Conservation (phyloP, 2,888 invertebrate species). For the Calameuta idolon region DNA sequence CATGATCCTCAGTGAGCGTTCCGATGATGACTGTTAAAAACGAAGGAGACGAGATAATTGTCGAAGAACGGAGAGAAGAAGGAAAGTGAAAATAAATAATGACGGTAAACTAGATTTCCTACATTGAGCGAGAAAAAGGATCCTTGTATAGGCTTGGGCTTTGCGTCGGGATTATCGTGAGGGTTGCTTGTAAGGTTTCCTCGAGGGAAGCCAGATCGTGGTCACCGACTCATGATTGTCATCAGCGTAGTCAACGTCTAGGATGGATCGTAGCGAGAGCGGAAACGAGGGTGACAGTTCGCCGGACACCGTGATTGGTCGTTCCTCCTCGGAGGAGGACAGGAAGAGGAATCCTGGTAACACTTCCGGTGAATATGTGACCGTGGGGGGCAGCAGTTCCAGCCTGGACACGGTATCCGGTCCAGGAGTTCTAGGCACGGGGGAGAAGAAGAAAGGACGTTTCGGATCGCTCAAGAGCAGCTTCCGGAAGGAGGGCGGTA, state of each 20-base stretch:
- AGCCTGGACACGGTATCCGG: constrained; percentile 53
- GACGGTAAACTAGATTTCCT: neutral
- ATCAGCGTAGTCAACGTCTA: constrained; percentile 7
- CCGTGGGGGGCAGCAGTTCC: constrained; percentile 53
- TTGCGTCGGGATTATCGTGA: neutral
- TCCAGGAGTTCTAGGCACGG: constrained; percentile 25
- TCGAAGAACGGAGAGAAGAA: neutral
- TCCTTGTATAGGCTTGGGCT: neutral
- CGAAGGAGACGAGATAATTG: neutral
- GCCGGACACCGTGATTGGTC: constrained; percentile 53
- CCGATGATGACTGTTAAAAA: neutral
- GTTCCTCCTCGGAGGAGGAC: constrained; percentile 53
- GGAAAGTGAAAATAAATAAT: neutral
- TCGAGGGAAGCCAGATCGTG: constrained; percentile 18
- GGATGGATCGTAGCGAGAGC: constrained; percentile 52
- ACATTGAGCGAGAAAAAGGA: neutral
- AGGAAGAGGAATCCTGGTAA: constrained; percentile 26
- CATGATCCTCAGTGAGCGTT: neutral
- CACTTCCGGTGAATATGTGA: constrained; percentile 46
- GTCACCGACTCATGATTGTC: constrained; percentile 10
- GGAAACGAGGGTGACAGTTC: constrained; percentile 54
- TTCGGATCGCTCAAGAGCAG: constrained; percentile 54
- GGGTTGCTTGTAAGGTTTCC: constrained; percentile 21
- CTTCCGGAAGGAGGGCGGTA: constrained; percentile 50
- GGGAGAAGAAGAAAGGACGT: constrained; percentile 48